Evolutionary conservation across 1,140 invertebrate genomes (phyloP).

Genomic region (Platorchestia sp.): DNA sequence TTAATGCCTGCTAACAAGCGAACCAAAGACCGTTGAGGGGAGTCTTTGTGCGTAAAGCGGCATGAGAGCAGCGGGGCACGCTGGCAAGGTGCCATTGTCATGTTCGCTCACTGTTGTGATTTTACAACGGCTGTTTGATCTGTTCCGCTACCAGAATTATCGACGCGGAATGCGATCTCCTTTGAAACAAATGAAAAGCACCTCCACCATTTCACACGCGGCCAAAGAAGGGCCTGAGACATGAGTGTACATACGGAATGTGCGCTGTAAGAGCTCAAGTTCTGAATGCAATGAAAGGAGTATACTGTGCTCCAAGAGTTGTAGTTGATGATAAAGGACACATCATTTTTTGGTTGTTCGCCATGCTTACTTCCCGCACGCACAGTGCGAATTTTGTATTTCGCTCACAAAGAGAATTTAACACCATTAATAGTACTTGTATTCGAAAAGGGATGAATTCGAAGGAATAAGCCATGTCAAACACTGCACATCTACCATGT

Average conservation of each 20-base stretch:
- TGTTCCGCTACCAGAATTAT: neutral
- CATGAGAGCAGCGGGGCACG: neutral
- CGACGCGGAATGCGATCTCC: neutral
- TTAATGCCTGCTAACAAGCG: neutral
- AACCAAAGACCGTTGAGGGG: neutral
- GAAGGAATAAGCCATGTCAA: too few species aligned
- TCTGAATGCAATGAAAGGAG: neutral
- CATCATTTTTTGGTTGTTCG: too few species aligned
- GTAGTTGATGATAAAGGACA: neutral
- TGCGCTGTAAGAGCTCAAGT: neutral
- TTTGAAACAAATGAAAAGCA: neutral
- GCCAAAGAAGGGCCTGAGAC: neutral
- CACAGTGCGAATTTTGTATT: too few species aligned
- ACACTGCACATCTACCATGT: too few species aligned
- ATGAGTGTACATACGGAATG: neutral
- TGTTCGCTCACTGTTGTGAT: neutral
- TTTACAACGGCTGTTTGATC: neutral
- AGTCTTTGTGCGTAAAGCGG: neutral
- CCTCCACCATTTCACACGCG: neutral
- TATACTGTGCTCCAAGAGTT: neutral
- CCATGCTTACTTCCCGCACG: too few species aligned
- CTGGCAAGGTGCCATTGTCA: neutral
- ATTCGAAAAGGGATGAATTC: too few species aligned
- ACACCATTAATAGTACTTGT: too few species aligned
- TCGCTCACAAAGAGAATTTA: too few species aligned